Percentiles rank a stretch among this genome's conserved stretches.
These are phyloP conservation scores for Atopsyche davidsoni DNA, from an alignment of 1,140 invertebrate genomes.

Conservation along the genomic window DNA sequence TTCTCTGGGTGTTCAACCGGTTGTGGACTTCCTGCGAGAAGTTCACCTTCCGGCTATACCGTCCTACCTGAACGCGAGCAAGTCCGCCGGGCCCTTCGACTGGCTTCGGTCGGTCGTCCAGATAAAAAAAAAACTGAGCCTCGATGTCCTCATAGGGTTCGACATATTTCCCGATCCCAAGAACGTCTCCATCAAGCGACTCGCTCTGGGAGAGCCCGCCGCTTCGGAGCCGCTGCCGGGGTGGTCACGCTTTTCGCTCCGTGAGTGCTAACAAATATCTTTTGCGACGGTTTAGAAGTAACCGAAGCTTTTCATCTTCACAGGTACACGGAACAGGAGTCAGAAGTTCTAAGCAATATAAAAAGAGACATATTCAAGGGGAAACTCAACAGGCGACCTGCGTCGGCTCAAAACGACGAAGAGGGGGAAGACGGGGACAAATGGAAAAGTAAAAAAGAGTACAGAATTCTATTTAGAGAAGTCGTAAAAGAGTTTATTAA, in stretches of 20 bases:
- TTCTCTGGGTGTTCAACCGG: constrained; percentile 52
- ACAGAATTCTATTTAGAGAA: constrained; percentile 23
- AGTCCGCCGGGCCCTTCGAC: constrained; percentile 45
- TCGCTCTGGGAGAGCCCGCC: constrained; percentile 58
- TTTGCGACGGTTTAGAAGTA: constrained; percentile 10
- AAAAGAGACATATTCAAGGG: constrained; percentile 8
- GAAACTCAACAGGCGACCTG: background rate
- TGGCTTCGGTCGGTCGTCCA: constrained; percentile 57
- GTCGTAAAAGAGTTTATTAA: constrained; percentile 27
- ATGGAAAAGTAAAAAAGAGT: constrained; percentile 6
- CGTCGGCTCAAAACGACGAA: constrained; percentile 3
- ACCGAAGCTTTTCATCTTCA: constrained; percentile 18
- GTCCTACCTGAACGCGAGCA: constrained; percentile 48
- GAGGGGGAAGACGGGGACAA: constrained; percentile 19
- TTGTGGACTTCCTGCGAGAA: constrained; percentile 51
- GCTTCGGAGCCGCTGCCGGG: constrained; percentile 58
- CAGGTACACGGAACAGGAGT: constrained; percentile 38
- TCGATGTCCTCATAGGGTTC: constrained; percentile 63
- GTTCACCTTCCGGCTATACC: constrained; percentile 55
- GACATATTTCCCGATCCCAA: constrained; percentile 60
- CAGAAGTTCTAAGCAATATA: constrained; percentile 26
- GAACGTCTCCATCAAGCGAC: constrained; percentile 56
- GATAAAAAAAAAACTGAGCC: constrained; percentile 55
- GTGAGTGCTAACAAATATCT: constrained; percentile 5
- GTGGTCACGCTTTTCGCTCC: constrained; percentile 37